Percentiles rank a stretch among this genome's conserved stretches.
phyloP scores from a whole-genome alignment of 2,888 invertebrate species.

The Phanerotoma sp. region DNA sequence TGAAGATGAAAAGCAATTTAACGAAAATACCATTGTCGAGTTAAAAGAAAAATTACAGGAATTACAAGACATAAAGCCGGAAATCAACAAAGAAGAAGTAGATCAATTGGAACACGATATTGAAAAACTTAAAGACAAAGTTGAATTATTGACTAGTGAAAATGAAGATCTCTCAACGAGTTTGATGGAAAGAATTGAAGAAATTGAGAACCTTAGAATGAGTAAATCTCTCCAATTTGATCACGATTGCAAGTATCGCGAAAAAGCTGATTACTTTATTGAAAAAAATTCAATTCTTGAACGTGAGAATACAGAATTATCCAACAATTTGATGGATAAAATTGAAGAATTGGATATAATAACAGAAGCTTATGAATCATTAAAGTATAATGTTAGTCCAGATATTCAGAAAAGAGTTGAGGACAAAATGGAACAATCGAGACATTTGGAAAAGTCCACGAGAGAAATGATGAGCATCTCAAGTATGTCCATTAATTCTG shows the following conservation, averaged over 20 bases:
- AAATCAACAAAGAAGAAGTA: conserved; percentile 31
- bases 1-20: conserved; percentile 26
- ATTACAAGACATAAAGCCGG: conserved; percentile 10
- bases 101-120: conserved; percentile 22
- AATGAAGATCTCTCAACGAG: conserved; percentile 59
- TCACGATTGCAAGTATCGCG: conserved; percentile 44
- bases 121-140: conserved; percentile 32
- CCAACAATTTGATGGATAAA: conserved; percentile 43
- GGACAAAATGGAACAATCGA: not conserved
- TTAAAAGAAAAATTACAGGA: conserved; percentile 36
- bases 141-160: conserved; percentile 40
- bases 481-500: not conserved
- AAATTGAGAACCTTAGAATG: conserved; percentile 42
- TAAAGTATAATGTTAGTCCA: conserved; percentile 36
- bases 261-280: conserved; percentile 30
- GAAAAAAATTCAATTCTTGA: conserved; percentile 34
- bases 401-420: conserved; percentile 6
- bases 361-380: conserved; percentile 34
- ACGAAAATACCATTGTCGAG: conserved; percentile 33
- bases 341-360: conserved; percentile 45
- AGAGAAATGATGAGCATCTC: not conserved
- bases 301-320: conserved; percentile 43
- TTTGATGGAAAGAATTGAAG: conserved; percentile 62
- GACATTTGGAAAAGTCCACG: not conserved
- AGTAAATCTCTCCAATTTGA: conserved; percentile 38